phyloP scores from a whole-genome alignment of 2,888 invertebrate genomes.

The Drosophila mercatorum region DNA sequence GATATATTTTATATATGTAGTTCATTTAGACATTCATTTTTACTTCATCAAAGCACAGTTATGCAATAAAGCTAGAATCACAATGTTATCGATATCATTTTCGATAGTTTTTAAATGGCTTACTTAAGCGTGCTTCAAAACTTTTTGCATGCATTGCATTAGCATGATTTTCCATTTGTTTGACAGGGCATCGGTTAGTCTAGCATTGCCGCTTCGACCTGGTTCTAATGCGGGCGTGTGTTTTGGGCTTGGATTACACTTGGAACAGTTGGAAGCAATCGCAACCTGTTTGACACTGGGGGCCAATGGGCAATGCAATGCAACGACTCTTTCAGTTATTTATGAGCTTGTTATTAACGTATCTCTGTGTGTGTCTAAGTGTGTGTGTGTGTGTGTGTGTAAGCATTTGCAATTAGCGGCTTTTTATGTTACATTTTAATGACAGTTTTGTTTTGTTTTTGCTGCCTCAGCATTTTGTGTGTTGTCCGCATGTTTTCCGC shows the following conservation, averaged over 20 bases:
- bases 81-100: neutral
- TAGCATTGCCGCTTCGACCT: neutral
- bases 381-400: slow-evolving; percentile 12
- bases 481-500: slow-evolving; percentile 66
- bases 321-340: slow-evolving; percentile 48
- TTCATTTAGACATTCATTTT: no score
- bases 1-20: no score
- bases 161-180: no score
- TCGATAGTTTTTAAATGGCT: neutral
- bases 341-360: slow-evolving; percentile 59
- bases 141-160: no score
- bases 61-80: neutral
- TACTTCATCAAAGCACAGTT: neutral
- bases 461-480: slow-evolving; percentile 46
- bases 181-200: slow-evolving; percentile 3
- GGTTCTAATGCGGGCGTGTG: slow-evolving; percentile 30
- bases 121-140: no score
- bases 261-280: slow-evolving; percentile 12
- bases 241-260: slow-evolving; percentile 27
- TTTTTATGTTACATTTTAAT: slow-evolving; percentile 74
- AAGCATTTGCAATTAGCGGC: slow-evolving; percentile 70
- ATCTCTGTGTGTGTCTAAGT: neutral
- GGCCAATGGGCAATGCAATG: slow-evolving; percentile 20
- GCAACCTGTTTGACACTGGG: slow-evolving; percentile 18
- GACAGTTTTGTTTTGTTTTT: slow-evolving; percentile 57